phyloP scores from a whole-genome alignment of 2,888 invertebrate species.

The Esperia sulphurella region DNA sequence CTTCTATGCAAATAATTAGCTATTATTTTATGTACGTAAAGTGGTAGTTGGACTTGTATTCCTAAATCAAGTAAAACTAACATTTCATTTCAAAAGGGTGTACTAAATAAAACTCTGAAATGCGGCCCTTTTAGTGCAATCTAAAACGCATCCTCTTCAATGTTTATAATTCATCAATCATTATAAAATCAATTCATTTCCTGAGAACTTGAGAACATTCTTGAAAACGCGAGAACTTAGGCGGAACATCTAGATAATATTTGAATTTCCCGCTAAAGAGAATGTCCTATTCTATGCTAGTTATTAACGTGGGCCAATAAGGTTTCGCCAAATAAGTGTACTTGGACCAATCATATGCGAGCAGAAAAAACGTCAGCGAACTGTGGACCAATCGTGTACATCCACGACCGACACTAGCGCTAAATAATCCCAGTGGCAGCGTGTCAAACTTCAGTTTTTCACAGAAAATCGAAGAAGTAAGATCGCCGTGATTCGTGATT shows the following conservation, averaged over 20 bases:
- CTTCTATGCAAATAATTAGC: too few species aligned
- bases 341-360: slow-evolving; percentile 55
- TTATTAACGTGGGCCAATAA: slow-evolving; percentile 85
- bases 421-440: slow-evolving; percentile 73
- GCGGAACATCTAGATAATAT: slow-evolving; percentile 14
- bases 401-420: slow-evolving; percentile 81
- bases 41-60: too few species aligned
- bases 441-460: slow-evolving; percentile 67
- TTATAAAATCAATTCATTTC: too few species aligned
- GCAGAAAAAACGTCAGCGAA: slow-evolving; percentile 61
- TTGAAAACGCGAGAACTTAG: neutral
- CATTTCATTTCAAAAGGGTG: too few species aligned
- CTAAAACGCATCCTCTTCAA: too few species aligned
- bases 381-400: slow-evolving; percentile 68
- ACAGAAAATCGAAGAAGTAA: slow-evolving; percentile 58
- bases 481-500: slow-evolving; percentile 38
- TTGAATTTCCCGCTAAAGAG: slow-evolving; percentile 53
- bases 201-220: neutral
- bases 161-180: too few species aligned
- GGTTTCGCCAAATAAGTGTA: slow-evolving; percentile 75
- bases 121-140: too few species aligned
- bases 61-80: too few species aligned
- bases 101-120: too few species aligned
- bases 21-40: too few species aligned
- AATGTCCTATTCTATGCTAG: slow-evolving; percentile 40